These are phyloP conservation scores for Ganaspis brasiliensis DNA, from an alignment of 2,888 invertebrate genomes.

Conservation along the genomic window DNA sequence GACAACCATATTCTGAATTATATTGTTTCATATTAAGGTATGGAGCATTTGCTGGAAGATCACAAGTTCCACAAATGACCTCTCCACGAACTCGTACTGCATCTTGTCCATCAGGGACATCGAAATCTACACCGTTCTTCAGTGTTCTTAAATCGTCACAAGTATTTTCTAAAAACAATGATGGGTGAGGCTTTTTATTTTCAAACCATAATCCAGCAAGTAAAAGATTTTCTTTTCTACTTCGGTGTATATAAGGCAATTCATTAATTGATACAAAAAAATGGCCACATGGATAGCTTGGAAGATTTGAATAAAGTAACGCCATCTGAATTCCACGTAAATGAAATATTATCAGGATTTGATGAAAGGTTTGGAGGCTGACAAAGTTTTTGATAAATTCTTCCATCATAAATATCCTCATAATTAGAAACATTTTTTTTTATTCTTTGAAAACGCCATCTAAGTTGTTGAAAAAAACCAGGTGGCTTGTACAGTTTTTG, in stretches of 20 bases:
- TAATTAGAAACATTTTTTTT: background rate
- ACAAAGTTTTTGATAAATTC: conserved; percentile 30
- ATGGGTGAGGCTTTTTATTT: conserved; percentile 45
- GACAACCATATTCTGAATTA: conserved; percentile 14
- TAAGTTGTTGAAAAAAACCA: background rate
- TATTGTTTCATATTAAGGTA: conserved; percentile 38
- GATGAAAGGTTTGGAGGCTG: conserved; percentile 3
- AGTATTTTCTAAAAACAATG: conserved; percentile 46
- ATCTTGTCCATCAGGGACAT: background rate
- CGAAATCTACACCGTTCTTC: conserved; percentile 14
- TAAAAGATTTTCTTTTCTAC: conserved; percentile 50
- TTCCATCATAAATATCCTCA: conserved; percentile 45
- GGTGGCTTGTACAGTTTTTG: background rate
- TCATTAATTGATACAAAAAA: conserved; percentile 54
- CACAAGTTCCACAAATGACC: conserved; percentile 40
- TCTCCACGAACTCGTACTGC: conserved; percentile 16
- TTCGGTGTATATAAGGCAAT: conserved; percentile 31
- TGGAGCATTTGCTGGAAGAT: conserved; percentile 46
- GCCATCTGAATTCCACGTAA: conserved; percentile 58
- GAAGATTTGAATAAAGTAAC: conserved; percentile 54
- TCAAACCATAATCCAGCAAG: conserved; percentile 57
- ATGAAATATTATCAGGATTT: conserved; percentile 52
- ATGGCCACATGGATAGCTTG: conserved; percentile 53
- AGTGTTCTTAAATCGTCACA: background rate
- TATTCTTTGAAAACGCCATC: background rate